These are phyloP conservation scores for Ischnus inquisitorius DNA, from an alignment of 2,888 invertebrate species.

Conservation along the genomic window DNA sequence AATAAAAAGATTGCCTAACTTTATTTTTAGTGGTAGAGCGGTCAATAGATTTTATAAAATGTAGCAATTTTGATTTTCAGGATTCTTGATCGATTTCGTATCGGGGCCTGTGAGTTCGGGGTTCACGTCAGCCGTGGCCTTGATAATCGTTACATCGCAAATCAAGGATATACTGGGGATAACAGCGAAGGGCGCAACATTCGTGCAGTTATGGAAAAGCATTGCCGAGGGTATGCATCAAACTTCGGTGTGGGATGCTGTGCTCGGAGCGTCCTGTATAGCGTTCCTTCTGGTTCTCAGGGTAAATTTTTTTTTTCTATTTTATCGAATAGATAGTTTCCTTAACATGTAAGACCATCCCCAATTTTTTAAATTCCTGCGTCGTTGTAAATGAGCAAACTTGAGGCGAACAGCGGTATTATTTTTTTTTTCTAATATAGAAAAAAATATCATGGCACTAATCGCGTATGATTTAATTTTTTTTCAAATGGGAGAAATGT, in stretches of 20 bases:
- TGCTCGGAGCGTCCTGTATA: constrained; percentile 92
- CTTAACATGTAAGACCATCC: too few species aligned
- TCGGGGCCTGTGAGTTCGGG: constrained; percentile 96
- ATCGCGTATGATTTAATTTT: too few species aligned
- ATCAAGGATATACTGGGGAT: constrained; percentile 94
- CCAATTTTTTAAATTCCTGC: too few species aligned
- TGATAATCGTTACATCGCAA: constrained; percentile 96
- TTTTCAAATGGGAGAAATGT: too few species aligned
- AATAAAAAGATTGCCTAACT: too few species aligned
- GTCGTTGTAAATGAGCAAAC: too few species aligned
- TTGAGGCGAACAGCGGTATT: too few species aligned
- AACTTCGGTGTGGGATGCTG: constrained; percentile 90
- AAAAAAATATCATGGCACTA: too few species aligned
- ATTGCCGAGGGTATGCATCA: constrained; percentile 89
- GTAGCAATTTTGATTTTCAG: constrained; percentile 82
- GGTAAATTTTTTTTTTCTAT: too few species aligned
- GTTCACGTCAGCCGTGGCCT: constrained; percentile 95
- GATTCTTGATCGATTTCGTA: constrained; percentile 95
- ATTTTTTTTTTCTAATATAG: too few species aligned
- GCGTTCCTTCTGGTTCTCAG: constrained; percentile 91
- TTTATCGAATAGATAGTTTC: background rate
- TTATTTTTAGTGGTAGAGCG: too few species aligned
- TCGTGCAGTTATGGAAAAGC: constrained; percentile 92
- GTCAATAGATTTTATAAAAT: background rate
- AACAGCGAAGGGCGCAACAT: constrained; percentile 90